Conservation (phyloP, 2,888 invertebrate genomes). For the Eristalinus aeneus region DNA sequence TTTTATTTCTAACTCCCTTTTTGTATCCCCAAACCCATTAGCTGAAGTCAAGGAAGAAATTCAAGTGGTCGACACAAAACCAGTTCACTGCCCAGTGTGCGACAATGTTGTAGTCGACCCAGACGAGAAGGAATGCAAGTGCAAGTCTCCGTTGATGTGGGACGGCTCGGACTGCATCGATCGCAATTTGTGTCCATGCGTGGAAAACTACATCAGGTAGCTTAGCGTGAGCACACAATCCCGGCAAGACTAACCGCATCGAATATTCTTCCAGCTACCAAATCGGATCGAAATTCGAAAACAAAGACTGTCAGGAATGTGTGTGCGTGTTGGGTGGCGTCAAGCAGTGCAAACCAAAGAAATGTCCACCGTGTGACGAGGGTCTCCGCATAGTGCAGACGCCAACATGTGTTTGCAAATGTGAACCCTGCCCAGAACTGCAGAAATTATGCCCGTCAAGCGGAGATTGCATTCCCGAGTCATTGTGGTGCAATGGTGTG, state of each 20-base stretch:
- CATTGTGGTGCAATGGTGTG: conserved; percentile 90
- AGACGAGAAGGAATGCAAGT: conserved; percentile 81
- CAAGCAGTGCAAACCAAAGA: conserved; percentile 86
- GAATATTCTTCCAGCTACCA: conserved; percentile 82
- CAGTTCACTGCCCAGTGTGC: conserved; percentile 83
- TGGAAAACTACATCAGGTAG: conserved; percentile 85
- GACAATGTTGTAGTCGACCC: conserved; percentile 72
- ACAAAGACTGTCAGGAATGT: conserved; percentile 89
- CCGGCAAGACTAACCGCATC: not conserved
- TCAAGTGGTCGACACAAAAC: conserved; percentile 59
- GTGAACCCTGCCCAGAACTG: conserved; percentile 86
- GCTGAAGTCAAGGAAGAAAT: conserved; percentile 74
- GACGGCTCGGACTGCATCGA: conserved; percentile 88
- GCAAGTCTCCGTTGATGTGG: conserved; percentile 84
- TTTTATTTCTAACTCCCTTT: not conserved
- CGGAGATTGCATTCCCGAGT: conserved; percentile 86
- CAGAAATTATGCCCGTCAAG: conserved; percentile 88
- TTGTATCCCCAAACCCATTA: conserved; percentile 20
- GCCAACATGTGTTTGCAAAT: conserved; percentile 86
- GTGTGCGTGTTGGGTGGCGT: conserved; percentile 89
- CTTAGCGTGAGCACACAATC: conserved; percentile 68
- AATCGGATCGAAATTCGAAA: conserved; percentile 87
- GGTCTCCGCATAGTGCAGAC: conserved; percentile 83
- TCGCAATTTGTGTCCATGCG: conserved; percentile 89
- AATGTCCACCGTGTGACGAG: conserved; percentile 84